A percentile compares a stretch with the other conserved stretches of the same genome.
Conservation (phyloP, 2,797 vertebrate genomes). For the Phoeniculus purpureus region DNA sequence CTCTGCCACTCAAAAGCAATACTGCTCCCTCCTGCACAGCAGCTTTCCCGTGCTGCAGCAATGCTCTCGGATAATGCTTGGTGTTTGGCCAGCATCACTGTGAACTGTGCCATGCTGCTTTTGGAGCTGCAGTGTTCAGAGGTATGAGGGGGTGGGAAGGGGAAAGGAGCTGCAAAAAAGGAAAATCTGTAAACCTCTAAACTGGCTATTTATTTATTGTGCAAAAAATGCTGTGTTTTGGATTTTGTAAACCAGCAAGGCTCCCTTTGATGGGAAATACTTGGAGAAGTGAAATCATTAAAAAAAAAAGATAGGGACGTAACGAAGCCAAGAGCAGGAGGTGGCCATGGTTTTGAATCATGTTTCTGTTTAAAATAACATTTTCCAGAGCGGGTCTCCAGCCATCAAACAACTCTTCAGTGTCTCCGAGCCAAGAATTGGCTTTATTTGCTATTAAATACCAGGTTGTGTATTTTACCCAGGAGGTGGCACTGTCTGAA, state of each 20-base stretch:
- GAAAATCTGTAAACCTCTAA: neutral
- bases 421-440: neutral
- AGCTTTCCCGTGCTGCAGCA: neutral
- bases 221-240: fast-evolving
- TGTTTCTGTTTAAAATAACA: neutral
- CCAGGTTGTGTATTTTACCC: neutral
- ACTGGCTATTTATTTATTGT: neutral
- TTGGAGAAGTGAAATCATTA: neutral
- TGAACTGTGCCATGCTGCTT: neutral
- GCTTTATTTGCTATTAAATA: neutral
- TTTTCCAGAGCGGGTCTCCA: neutral
- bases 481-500: slow-evolving; percentile 42
- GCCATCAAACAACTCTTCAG: neutral
- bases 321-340: neutral
- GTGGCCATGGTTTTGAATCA: neutral
- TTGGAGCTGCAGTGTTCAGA: fast-evolving
- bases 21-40: fast-evolving
- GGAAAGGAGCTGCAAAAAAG: neutral
- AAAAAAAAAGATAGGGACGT: neutral
- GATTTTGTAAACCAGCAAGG: neutral
- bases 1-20: fast-evolving
- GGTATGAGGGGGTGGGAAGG: neutral
- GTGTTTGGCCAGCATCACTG: fast-evolving
- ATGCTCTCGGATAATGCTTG: fast-evolving
- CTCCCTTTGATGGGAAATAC: neutral